Conservation (phyloP, 2,888 invertebrate species). For the Melipona bicolor region DNA sequence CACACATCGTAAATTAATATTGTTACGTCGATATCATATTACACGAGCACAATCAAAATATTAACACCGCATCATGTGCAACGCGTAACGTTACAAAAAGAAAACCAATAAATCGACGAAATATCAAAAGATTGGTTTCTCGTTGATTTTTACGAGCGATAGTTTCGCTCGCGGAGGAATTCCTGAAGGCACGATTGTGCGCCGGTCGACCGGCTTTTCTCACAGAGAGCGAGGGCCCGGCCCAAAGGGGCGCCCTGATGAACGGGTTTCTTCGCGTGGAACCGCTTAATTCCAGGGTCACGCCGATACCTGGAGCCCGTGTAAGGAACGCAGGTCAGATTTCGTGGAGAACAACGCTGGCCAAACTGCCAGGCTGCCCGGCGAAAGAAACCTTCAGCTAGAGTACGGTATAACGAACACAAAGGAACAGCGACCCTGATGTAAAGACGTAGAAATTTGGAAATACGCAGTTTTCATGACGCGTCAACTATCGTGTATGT, state of each 20-base stretch:
- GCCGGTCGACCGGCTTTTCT: conserved; percentile 31
- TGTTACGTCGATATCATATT: too few species aligned
- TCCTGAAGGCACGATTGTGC: conserved; percentile 17
- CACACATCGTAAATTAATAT: too few species aligned
- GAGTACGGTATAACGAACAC: too few species aligned
- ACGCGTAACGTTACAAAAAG: not conserved
- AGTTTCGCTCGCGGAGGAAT: conserved; percentile 38
- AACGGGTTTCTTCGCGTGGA: conserved; percentile 78
- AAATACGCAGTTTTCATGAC: too few species aligned
- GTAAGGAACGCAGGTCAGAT: conserved; percentile 65
- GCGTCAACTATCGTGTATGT: too few species aligned
- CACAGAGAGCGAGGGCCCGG: conserved; percentile 21
- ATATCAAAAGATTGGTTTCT: not conserved
- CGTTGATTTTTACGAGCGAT: conserved; percentile 2
- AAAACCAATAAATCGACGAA: not conserved
- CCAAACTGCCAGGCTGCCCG: not conserved
- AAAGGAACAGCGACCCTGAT: not conserved
- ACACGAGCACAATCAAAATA: too few species aligned
- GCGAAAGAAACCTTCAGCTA: not conserved
- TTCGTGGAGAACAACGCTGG: conserved; percentile 48
- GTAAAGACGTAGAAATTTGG: too few species aligned
- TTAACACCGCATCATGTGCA: too few species aligned
- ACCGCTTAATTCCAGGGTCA: conserved; percentile 79
- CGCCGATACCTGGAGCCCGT: conserved; percentile 59
- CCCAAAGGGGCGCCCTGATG: conserved; percentile 73